Conservation (phyloP, 35 echinoderm and acorn worm genomes). For the Acanthaster planci region DNA sequence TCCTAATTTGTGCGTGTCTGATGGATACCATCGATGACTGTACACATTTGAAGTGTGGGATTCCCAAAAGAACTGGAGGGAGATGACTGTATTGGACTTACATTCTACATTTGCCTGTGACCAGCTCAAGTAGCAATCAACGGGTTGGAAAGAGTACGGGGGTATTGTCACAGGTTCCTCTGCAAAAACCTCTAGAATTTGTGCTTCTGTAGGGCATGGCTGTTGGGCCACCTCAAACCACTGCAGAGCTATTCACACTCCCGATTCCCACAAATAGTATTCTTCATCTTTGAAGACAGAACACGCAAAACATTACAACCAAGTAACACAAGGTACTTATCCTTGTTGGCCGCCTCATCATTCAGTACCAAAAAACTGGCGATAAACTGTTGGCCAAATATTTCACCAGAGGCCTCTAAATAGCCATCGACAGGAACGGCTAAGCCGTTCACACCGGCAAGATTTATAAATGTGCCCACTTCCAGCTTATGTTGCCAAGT, state of each 20-base stretch:
- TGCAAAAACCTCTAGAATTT: background rate
- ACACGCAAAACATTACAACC: conserved; percentile 2
- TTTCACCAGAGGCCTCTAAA: conserved; percentile 4
- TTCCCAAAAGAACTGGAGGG: background rate
- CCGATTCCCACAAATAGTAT: background rate
- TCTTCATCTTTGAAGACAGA: background rate
- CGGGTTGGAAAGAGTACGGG: background rate
- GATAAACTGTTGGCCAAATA: background rate
- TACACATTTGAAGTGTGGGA: no score
- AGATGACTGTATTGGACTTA: background rate
- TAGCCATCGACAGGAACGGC: background rate
- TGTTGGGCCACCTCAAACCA: background rate
- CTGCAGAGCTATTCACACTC: background rate
- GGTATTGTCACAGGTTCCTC: background rate
- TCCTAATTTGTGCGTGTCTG: background rate
- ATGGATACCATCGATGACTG: background rate
- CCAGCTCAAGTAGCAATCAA: background rate
- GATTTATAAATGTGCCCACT: background rate
- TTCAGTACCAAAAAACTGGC: background rate
- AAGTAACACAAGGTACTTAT: background rate
- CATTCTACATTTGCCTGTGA: background rate
- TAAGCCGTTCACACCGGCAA: background rate
- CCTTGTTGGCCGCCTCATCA: background rate
- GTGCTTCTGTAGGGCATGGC: background rate
- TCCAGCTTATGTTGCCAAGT: background rate